Percentiles rank a stretch among this genome's conserved stretches.
phyloP scores from a whole-genome alignment of 2,113 vertebrate genomes.

The Mormyrus iriodes region DNA sequence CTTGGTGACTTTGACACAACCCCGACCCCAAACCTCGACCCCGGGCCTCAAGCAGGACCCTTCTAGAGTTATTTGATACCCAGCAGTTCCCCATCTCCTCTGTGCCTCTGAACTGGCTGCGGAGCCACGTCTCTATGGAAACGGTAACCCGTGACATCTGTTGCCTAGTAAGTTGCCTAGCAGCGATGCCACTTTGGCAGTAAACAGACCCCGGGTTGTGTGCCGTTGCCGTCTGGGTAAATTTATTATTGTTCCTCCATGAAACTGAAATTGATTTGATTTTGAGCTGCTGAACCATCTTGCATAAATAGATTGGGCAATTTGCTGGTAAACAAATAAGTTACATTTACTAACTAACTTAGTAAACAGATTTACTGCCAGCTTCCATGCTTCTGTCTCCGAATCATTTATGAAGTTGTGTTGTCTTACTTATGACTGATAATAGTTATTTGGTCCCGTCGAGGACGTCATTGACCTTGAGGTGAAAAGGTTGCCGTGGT shows the following conservation, averaged over 20 bases:
- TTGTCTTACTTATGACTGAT: neutral
- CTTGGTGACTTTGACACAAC: neutral
- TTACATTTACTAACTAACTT: neutral
- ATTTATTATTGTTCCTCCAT: constrained; percentile 45
- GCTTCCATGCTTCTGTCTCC: neutral
- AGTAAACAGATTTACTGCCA: neutral
- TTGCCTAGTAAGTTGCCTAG: constrained; percentile 53
- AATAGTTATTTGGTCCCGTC: neutral
- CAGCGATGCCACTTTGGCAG: constrained; percentile 31
- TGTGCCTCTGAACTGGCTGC: constrained; percentile 16
- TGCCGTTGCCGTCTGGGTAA: constrained; percentile 49
- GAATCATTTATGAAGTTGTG: neutral
- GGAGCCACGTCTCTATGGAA: constrained; percentile 55
- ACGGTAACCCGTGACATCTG: constrained; percentile 54
- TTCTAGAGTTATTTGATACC: neutral
- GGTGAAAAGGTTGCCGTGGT: neutral
- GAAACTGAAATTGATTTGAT: constrained; percentile 23
- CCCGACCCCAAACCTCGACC: neutral
- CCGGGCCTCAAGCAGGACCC: neutral
- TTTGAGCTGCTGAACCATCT: neutral
- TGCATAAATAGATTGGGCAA: neutral
- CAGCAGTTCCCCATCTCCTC: constrained; percentile 24
- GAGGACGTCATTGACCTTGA: constrained; percentile 35
- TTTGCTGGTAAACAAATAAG: neutral
- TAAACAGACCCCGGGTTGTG: constrained; percentile 27